Evolutionary conservation across 2,797 vertebrate genomes (phyloP), one percentile per base, ranked within the genome.

Genomic region (Mionectes olivaceus): DNA sequence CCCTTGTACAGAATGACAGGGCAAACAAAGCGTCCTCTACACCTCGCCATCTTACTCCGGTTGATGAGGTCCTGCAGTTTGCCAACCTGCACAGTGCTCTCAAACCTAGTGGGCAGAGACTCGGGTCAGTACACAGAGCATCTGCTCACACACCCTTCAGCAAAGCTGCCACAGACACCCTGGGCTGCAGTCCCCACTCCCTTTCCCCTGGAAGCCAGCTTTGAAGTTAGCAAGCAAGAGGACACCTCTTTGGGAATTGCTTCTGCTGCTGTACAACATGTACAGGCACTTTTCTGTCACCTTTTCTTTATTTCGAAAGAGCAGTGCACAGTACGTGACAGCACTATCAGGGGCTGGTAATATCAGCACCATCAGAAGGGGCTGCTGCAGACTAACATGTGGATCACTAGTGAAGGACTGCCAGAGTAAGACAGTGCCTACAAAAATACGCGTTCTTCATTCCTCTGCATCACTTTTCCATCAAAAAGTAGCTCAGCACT

Each of bases 1-100:
- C 99, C 99, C 59, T 99, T 99, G 98, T 99, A 99, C 64, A 99
- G 98, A 96, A 99, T 99, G 97, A 99, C 99, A 0, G 99, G 99
- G 96, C 99, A 99, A 83, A 99, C 99, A 46, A 99, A 99, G 75
- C 99, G 98, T 77, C 99, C 99, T 97, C 99, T 97, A 94, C 99
- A 99, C 87, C 99, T 98, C 30, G 99, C 99, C 98, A 99, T 98
- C 94, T 99, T 99, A 93, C 99, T 99, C 61, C 99, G 98, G 96
- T 98, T 99, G 96, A 99, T 99, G 27, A 99, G 98, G 95, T 99
- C 99, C 96, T 99, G 99, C 94, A 99, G 97, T 93, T 98, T 99
- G 95, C 98, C 98, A 91, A 99, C 98, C 79, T 99, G 99, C 89
- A 99, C 98, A 0, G 98, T 97, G 97, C 98, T 99, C 97, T 99